Base-by-base conservation (phyloP, 2,888 invertebrate species). In the Erebia ligea region DNA sequence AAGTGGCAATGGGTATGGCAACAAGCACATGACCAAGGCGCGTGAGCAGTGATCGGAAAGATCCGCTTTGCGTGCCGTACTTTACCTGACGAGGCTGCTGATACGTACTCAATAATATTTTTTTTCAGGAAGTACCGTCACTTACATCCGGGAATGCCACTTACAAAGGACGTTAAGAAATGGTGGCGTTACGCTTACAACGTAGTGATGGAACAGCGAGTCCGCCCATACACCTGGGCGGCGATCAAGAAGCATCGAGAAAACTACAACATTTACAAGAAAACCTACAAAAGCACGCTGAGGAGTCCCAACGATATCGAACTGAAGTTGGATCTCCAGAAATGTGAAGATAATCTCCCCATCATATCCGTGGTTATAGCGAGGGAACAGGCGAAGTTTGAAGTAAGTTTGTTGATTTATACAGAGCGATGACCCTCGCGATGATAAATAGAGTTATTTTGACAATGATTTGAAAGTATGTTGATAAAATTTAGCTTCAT, bases 181-280 rank as follows among this genome's bases (percentile, higher is more conserved):
- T 97, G 97, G 97, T 97, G 97, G 97, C 94, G 90, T 54, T 97
- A 97, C 83, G 96, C 96, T 0, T 96, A 94, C 83, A 94, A 94
- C 74, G 95, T 95, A 5, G 94, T 96, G 0, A 81, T 97, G 1
- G 96, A 96, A 77, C 96, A 97, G 78, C 91, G 96, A 45, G 94
- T 97, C 1, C 90, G 95, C 25, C 97, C 97, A 0, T 96, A 95
- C 85, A 96, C 96, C 0, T 97, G 97, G 97, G 88, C 94, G 1
- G 94, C 95, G 62, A 95, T 97, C 13, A 94, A 94, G 78, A 94
- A 93, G 71, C 96, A 96, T 79, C 93, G 97, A 71, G 93, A 95
- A 73, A 95, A 95, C 84, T 97, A 97, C 79, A 94, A 95, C 74
- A 88, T 93, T 11, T 97, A 97, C 84, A 95, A 95, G 76, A 82